Evolutionary conservation across 1,140 invertebrate species (phyloP).

Genomic region (Drosophila quadrilineata): DNA sequence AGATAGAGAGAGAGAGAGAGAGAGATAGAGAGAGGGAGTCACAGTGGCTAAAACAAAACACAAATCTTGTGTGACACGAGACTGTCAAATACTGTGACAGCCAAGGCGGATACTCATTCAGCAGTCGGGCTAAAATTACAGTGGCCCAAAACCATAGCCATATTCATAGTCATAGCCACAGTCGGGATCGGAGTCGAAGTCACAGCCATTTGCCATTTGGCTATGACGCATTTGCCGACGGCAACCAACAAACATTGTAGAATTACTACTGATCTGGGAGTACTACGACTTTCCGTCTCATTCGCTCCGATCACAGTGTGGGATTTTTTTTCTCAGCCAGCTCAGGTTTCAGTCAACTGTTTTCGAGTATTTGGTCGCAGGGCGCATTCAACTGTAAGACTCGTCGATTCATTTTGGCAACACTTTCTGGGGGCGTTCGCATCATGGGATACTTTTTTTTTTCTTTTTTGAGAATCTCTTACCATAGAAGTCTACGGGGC

Average conservation of each 20-base stretch:
- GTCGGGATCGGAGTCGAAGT: no score
- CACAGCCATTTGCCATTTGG: no score
- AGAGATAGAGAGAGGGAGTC: no score
- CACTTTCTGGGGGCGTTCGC: constrained; percentile 29
- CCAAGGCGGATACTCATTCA: constrained; percentile 11
- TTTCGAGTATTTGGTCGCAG: constrained; percentile 30
- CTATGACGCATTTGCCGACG: constrained; percentile 66
- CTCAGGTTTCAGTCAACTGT: constrained; percentile 54
- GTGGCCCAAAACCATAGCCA: constrained; percentile 37
- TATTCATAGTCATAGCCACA: no score
- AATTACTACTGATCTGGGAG: no score
- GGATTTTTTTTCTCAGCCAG: constrained; percentile 55
- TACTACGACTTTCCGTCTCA: constrained; percentile 26
- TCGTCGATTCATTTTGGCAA: constrained; percentile 25
- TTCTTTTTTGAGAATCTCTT: no score
- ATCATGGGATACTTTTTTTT: constrained; percentile 61
- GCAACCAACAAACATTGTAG: no score
- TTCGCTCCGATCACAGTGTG: constrained; percentile 12
- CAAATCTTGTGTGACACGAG: constrained; percentile 55
- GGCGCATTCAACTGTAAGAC: constrained; percentile 58
- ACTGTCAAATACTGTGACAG: constrained; percentile 61
- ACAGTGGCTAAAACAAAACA: constrained; percentile 16
- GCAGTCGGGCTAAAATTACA: constrained; percentile 67
- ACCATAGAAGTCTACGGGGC: no score
- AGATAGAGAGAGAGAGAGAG: no score